Percentiles rank a stretch among this genome's conserved stretches.
phyloP scores from a whole-genome alignment of 2,113 vertebrate species.

The Etheostoma cragini region DNA sequence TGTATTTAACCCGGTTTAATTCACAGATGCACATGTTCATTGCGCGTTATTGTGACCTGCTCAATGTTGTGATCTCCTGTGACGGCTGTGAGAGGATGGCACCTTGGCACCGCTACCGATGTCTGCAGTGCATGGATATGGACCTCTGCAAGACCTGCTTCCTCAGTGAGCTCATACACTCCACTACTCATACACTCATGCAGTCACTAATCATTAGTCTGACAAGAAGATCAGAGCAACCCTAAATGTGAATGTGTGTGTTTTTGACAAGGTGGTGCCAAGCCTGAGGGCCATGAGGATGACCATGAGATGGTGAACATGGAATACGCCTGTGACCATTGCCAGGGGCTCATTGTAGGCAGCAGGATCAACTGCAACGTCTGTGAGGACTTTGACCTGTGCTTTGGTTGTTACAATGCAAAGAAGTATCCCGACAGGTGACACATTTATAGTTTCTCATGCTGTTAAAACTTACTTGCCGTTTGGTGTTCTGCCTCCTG shows the following conservation, averaged over 20 bases:
- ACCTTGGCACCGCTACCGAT: constrained; percentile 96
- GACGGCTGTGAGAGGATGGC: constrained; percentile 97
- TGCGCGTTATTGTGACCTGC: constrained; percentile 95
- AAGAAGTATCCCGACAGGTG: constrained; percentile 97
- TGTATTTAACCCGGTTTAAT: not conserved
- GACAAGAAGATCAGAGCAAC: not conserved
- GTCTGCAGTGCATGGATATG: constrained; percentile 97
- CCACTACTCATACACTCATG: not conserved
- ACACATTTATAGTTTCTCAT: not conserved
- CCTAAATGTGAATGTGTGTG: not conserved
- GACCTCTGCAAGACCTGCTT: constrained; percentile 98
- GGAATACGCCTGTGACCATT: constrained; percentile 97
- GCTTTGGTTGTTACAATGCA: constrained; percentile 95
- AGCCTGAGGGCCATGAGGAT: constrained; percentile 96
- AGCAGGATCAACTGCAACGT: constrained; percentile 96
- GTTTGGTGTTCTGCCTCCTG: not conserved
- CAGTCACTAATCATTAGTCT: not conserved
- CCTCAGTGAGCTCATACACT: constrained; percentile 86
- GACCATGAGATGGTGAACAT: constrained; percentile 99
- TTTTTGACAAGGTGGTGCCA: constrained; percentile 89
- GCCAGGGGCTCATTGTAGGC: constrained; percentile 96
- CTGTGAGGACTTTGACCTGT: constrained; percentile 97
- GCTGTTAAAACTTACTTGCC: not conserved
- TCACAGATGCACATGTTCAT: constrained; percentile 99
- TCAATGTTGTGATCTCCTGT: constrained; percentile 97